Conservation (phyloP, 2,888 invertebrate genomes). For the Nephrotoma guestfalica region DNA sequence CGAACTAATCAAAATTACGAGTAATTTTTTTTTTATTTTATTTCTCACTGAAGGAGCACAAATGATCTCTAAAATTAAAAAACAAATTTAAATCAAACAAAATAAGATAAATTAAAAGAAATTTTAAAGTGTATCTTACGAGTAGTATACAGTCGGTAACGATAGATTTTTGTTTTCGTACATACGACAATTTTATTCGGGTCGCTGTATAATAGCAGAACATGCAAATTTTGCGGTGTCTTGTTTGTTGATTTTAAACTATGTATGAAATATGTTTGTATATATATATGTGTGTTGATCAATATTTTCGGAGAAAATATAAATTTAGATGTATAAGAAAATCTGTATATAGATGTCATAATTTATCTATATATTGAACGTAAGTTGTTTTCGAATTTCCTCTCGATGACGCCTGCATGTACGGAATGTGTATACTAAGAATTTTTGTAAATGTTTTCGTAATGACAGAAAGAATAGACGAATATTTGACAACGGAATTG, state of each 20-base stretch:
- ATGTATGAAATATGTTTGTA: no score
- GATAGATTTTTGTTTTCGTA: not conserved
- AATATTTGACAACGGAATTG: not conserved
- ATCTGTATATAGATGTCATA: not conserved
- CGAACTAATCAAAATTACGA: not conserved
- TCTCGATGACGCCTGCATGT: not conserved
- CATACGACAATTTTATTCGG: not conserved
- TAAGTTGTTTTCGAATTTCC: not conserved
- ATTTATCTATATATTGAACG: not conserved
- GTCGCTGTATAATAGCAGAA: not conserved
- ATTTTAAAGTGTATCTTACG: not conserved
- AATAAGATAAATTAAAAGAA: not conserved
- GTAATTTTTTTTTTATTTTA: not conserved
- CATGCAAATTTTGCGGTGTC: not conserved
- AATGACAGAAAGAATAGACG: not conserved
- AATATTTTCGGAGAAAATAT: not conserved
- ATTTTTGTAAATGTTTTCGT: not conserved
- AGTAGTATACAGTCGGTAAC: not conserved
- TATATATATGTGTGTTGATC: not conserved
- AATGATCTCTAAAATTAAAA: not conserved
- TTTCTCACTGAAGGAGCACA: not conserved
- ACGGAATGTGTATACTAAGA: not conserved
- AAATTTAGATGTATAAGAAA: not conserved
- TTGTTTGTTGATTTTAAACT: not conserved
- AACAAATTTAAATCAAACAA: not conserved